These are phyloP conservation scores for Pantherophis guttatus DNA, from an alignment of 2,113 vertebrate species.

Conservation along the genomic window DNA sequence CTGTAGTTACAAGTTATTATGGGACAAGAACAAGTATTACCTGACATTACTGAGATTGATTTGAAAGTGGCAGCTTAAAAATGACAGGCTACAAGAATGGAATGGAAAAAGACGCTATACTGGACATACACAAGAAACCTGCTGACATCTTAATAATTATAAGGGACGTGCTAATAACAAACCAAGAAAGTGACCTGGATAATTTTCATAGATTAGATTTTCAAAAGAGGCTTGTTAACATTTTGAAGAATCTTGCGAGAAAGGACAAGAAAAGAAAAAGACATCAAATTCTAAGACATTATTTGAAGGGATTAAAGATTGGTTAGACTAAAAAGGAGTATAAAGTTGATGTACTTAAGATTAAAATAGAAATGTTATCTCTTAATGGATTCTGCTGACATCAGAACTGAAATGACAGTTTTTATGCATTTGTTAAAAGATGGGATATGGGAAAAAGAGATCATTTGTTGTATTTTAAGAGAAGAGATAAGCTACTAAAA, in stretches of 20 bases:
- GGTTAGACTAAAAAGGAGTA: background rate
- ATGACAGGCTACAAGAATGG: background rate
- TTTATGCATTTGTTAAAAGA: too few relatives aligned
- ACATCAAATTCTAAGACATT: background rate
- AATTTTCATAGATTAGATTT: background rate
- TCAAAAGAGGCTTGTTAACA: too few relatives aligned
- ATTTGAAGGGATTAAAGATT: background rate
- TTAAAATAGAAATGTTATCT: background rate
- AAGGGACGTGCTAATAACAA: background rate
- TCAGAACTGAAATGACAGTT: background rate
- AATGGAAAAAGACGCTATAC: background rate
- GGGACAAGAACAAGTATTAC: background rate
- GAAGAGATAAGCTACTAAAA: too few relatives aligned
- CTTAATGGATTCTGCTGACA: background rate
- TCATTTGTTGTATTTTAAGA: background rate
- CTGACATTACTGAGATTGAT: background rate
- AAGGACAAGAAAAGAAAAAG: too few relatives aligned
- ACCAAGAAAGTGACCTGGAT: background rate
- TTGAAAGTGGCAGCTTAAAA: background rate
- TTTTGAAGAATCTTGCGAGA: too few relatives aligned
- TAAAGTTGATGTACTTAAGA: background rate
- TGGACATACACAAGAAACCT: background rate
- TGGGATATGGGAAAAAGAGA: too few relatives aligned
- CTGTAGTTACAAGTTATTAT: background rate
- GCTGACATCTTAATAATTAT: background rate